Percentiles rank a stretch among this genome's conserved stretches.
Conservation (phyloP, 2,113 vertebrate genomes). For the Solea senegalensis region DNA sequence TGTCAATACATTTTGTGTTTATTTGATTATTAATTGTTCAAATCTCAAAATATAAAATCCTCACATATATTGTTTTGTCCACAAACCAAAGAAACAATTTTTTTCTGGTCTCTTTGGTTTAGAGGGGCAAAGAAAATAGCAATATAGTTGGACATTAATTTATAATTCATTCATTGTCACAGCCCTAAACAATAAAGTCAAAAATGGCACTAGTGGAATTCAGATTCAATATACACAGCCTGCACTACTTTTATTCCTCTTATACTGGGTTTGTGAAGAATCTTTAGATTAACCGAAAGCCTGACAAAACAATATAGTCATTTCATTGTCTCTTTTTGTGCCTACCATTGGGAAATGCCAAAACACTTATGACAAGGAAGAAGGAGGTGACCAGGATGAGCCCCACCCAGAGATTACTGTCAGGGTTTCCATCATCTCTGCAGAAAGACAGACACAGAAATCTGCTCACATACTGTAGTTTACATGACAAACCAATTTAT, state of each 20-base stretch:
- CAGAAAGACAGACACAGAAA: constrained; percentile 51
- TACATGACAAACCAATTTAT: not conserved
- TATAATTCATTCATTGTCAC: no score
- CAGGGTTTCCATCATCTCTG: constrained; percentile 94
- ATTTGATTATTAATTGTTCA: no score
- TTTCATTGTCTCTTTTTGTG: no score
- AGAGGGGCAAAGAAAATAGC: no score
- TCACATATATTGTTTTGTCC: no score
- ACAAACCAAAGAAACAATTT: no score
- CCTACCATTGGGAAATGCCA: constrained; percentile 98
- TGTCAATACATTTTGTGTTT: no score
- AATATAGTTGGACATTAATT: no score
- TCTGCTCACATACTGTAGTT: not conserved
- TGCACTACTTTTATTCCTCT: not conserved
- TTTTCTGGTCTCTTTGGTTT: no score
- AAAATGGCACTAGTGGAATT: not conserved
- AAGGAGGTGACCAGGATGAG: constrained; percentile 95
- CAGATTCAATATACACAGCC: not conserved
- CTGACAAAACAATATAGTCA: not conserved
- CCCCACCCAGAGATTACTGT: constrained; percentile 95
- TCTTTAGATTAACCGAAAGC: not conserved
- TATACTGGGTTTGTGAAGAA: not conserved
- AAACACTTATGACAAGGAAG: constrained; percentile 96
- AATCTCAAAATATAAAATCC: no score
- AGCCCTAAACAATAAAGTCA: not conserved